phyloP scores from a whole-genome alignment of 2,797 vertebrate species.

The Hippocampus kuda region DNA sequence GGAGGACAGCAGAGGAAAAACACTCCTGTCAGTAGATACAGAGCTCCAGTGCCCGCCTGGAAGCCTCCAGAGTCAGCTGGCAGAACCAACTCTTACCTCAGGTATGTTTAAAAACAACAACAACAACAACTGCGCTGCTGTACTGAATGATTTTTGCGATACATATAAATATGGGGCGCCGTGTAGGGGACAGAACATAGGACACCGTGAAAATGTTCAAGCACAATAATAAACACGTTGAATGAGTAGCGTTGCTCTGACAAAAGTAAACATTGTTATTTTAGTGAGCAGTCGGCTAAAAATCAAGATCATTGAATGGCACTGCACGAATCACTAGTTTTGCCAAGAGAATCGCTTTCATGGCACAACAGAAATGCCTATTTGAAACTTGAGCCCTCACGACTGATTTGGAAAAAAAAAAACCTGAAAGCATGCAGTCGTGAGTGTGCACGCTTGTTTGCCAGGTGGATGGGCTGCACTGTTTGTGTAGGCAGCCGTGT shows the following conservation, averaged over 20 bases:
- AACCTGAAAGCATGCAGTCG: background rate
- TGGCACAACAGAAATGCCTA: background rate
- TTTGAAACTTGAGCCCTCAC: background rate
- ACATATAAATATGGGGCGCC: no score
- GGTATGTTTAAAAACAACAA: conserved; percentile 61
- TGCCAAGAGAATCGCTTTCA: background rate
- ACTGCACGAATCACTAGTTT: background rate
- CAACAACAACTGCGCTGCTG: no score
- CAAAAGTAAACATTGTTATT: no score
- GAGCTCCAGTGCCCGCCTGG: conserved; percentile 62
- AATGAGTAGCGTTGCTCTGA: no score
- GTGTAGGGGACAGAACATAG: no score
- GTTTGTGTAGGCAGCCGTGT: conserved; percentile 41
- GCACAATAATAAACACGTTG: background rate
- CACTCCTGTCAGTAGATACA: conserved; percentile 35
- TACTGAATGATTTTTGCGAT: no score
- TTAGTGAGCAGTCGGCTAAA: no score
- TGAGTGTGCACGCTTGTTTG: background rate
- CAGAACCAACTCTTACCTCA: conserved; percentile 74
- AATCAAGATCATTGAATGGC: no score
- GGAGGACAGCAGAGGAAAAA: conserved; percentile 23
- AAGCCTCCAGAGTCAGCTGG: conserved; percentile 62
- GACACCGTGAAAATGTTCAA: no score
- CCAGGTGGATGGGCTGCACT: background rate
- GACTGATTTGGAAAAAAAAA: background rate